phyloP scores from a whole-genome alignment of 2,888 invertebrate species.

The Candidula unifasciata region DNA sequence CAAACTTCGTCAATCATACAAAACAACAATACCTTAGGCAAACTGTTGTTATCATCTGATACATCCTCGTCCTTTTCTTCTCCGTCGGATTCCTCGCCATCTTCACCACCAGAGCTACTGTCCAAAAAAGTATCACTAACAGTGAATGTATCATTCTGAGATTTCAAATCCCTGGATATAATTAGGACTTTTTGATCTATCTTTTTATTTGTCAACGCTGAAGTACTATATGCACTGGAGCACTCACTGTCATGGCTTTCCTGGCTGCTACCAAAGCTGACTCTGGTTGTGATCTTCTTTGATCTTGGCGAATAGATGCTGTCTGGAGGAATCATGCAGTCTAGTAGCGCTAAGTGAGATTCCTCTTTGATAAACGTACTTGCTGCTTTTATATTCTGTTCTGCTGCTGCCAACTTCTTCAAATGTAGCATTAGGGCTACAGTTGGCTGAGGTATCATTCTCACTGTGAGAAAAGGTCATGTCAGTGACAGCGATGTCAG shows the following conservation, averaged over 20 bases:
- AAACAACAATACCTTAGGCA: not conserved
- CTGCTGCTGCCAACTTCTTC: not conserved
- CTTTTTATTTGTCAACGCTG: not conserved
- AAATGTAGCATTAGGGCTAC: not conserved
- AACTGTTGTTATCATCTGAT: not conserved
- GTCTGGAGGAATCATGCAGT: not conserved
- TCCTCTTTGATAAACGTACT: not conserved
- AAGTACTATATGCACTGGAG: not conserved
- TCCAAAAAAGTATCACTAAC: not conserved
- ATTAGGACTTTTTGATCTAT: not conserved
- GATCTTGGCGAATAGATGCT: not conserved
- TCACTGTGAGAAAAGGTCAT: too few relatives aligned
- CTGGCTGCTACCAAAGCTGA: not conserved
- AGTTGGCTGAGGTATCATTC: not conserved
- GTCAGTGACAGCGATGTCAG: not conserved
- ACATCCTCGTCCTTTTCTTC: conserved; percentile 1
- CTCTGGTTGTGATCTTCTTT: not conserved
- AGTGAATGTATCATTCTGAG: not conserved
- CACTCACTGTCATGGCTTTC: not conserved
- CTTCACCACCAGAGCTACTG: not conserved
- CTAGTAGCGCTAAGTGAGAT: conserved; percentile 3
- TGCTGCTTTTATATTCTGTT: not conserved
- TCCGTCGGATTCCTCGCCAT: not conserved
- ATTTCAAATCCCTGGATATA: not conserved
- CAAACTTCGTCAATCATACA: not conserved